Evolutionary conservation across 2,797 vertebrate species (phyloP).

Genomic region (Neoniphon sammara): DNA sequence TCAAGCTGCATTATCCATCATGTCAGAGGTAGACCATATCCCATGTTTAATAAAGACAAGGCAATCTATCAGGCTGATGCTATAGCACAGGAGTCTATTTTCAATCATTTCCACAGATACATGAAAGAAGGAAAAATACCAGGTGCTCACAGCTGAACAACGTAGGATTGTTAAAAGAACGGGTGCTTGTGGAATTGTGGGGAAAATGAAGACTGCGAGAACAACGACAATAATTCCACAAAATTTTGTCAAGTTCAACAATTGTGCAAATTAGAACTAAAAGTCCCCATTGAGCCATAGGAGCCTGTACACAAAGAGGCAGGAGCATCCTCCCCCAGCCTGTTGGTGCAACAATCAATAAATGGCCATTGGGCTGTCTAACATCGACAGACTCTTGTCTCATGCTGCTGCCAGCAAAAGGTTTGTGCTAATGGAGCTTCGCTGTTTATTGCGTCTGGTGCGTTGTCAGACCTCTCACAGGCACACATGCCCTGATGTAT

Average conservation of each 20-base stretch:
- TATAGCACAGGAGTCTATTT: too few relatives aligned
- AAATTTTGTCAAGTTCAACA: too few relatives aligned
- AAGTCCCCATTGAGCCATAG: conserved; percentile 6
- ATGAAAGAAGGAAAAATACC: too few relatives aligned
- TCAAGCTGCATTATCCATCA: not conserved
- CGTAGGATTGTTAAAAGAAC: too few relatives aligned
- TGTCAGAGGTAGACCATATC: not conserved
- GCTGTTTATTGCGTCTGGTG: conserved; percentile 24
- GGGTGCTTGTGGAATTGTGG: too few relatives aligned
- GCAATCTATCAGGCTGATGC: too few relatives aligned
- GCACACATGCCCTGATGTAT: not conserved
- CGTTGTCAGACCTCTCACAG: conserved; percentile 24
- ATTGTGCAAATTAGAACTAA: conserved; percentile 16
- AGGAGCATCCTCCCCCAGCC: conserved; percentile 3
- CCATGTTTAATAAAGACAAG: not conserved
- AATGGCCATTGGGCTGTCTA: conserved; percentile 69
- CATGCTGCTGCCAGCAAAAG: conserved; percentile 43
- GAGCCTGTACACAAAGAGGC: not conserved
- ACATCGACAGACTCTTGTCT: conserved; percentile 62
- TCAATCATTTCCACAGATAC: too few relatives aligned
- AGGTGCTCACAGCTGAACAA: too few relatives aligned
- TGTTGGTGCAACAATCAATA: conserved; percentile 65
- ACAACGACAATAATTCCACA: too few relatives aligned
- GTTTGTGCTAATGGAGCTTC: conserved; percentile 45
- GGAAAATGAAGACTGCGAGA: too few relatives aligned